Conservation (phyloP, 2,113 vertebrate species). For the Tenrec ecaudatus region DNA sequence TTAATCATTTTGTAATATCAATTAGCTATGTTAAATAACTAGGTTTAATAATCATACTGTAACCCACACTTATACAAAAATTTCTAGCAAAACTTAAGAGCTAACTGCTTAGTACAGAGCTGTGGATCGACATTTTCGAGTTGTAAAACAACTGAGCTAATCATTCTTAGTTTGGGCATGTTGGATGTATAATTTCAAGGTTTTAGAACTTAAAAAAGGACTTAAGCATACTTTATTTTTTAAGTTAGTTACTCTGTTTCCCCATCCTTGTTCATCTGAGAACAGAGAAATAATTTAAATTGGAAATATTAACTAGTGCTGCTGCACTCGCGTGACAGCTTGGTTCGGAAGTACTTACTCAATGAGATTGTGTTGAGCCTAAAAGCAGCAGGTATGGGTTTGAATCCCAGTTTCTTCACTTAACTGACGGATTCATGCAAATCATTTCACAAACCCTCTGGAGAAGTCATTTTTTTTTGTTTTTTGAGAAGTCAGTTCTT, state of each 20-base stretch:
- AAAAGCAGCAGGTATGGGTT: background rate
- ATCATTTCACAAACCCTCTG: background rate
- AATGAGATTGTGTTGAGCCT: background rate
- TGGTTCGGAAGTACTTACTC: slow-evolving; percentile 5
- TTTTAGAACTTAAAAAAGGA: slow-evolving; percentile 44
- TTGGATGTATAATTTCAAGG: background rate
- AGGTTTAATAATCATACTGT: background rate
- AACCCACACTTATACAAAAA: background rate
- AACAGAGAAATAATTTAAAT: slow-evolving; percentile 40
- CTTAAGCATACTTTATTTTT: slow-evolving; percentile 46
- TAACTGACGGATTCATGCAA: background rate
- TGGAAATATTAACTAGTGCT: slow-evolving; percentile 31
- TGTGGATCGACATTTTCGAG: slow-evolving; percentile 30
- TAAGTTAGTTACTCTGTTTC: slow-evolving; percentile 5
- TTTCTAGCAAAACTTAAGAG: slow-evolving; percentile 21
- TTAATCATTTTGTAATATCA: slow-evolving; percentile 40
- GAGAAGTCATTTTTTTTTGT: background rate
- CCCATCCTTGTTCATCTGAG: slow-evolving; percentile 35
- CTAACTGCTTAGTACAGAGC: slow-evolving; percentile 37
- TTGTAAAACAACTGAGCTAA: slow-evolving; percentile 37
- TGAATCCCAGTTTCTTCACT: background rate
- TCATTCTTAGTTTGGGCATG: slow-evolving; percentile 22
- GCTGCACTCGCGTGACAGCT: background rate
- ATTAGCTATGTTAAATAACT: background rate
- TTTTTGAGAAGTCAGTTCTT: background rate